phyloP scores from a whole-genome alignment of 2,113 vertebrate genomes.

The Mormyrus iriodes region DNA sequence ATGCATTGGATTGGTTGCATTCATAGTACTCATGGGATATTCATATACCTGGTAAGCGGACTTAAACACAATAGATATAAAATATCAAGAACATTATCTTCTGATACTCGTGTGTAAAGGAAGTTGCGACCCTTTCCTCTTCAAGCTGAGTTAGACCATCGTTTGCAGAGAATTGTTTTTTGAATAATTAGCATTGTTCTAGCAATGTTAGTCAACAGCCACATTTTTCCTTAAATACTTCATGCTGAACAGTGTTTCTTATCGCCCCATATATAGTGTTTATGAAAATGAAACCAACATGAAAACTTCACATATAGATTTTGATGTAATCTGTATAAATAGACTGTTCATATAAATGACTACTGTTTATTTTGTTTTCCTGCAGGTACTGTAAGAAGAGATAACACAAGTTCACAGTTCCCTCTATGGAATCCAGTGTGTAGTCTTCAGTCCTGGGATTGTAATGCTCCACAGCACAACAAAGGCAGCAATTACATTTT shows the following conservation, averaged over 20 bases:
- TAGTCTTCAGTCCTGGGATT: not conserved
- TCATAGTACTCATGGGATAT: slow-evolving; percentile 39
- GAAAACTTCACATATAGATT: not conserved
- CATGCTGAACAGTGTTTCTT: not conserved
- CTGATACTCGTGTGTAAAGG: not conserved
- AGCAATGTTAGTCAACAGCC: not conserved
- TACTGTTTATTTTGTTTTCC: not conserved
- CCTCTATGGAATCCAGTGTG: not conserved
- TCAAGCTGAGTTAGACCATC: not conserved
- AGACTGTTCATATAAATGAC: not conserved
- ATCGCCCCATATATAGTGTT: not conserved
- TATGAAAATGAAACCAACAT: not conserved
- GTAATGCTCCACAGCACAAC: not conserved
- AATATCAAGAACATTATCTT: not conserved
- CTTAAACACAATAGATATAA: not conserved
- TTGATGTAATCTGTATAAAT: not conserved
- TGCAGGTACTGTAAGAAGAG: slow-evolving; percentile 19
- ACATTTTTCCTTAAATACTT: not conserved
- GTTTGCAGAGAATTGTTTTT: not conserved
- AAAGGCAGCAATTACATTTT: not conserved
- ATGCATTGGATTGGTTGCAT: slow-evolving; percentile 38
- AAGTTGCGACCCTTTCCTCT: not conserved
- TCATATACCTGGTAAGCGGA: slow-evolving; percentile 44
- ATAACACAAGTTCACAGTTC: not conserved
- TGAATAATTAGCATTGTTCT: no score